These are phyloP conservation scores for Petroica traversi DNA, from an alignment of 2,113 vertebrate genomes.

Conservation along the genomic window DNA sequence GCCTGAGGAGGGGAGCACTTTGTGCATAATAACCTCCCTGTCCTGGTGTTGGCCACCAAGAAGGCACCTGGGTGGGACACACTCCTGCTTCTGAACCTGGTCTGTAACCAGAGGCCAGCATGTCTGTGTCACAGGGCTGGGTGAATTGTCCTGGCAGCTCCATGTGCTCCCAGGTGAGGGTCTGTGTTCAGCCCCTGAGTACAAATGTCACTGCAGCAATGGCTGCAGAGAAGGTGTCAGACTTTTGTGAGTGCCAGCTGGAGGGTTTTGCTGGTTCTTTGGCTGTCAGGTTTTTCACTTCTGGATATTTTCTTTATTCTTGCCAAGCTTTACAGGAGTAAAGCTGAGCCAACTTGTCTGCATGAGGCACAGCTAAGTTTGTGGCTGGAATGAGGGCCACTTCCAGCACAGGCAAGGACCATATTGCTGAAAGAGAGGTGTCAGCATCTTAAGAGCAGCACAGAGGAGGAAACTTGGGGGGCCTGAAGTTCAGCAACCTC, in stretches of 20 bases:
- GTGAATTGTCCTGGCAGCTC: not conserved
- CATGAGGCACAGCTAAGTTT: not conserved
- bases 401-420: not conserved
- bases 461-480: not conserved
- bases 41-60: not conserved
- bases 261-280: not conserved
- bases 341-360: not conserved
- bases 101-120: not conserved
- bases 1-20: accelerated
- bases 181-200: not conserved
- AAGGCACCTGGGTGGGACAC: not conserved
- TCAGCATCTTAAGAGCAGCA: not conserved
- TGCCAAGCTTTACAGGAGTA: not conserved
- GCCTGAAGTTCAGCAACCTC: not conserved
- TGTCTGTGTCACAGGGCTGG: not conserved
- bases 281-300: not conserved
- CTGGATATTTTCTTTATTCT: not conserved
- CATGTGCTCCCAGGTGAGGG: not conserved
- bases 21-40: not conserved
- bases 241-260: not conserved
- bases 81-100: not conserved
- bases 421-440: not conserved
- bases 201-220: not conserved
- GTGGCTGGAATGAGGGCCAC: not conserved
- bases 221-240: not conserved